Conservation (phyloP, 2,113 vertebrate genomes). For the Coreoperca whiteheadi region DNA sequence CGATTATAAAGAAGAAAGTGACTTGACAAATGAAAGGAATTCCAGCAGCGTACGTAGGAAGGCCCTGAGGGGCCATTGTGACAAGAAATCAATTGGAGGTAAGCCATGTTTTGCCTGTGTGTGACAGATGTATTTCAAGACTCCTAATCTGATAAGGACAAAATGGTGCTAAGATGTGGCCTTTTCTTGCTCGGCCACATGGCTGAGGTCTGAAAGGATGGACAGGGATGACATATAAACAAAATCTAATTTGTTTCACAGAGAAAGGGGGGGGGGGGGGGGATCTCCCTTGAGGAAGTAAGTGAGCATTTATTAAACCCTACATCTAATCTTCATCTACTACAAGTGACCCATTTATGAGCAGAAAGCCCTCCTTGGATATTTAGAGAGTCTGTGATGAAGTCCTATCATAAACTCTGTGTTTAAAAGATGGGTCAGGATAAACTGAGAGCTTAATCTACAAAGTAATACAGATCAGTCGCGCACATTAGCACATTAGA, state of each 20-base stretch:
- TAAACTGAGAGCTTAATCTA: constrained; percentile 77
- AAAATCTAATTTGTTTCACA: constrained; percentile 89
- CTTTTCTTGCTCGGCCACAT: constrained; percentile 78
- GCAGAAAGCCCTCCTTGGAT: constrained; percentile 63
- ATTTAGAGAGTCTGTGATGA: constrained; percentile 56
- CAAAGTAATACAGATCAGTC: constrained; percentile 70
- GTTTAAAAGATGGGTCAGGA: constrained; percentile 66
- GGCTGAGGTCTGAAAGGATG: constrained; percentile 47
- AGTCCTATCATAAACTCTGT: constrained; percentile 67
- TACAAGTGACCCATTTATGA: constrained; percentile 87
- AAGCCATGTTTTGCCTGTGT: constrained; percentile 73
- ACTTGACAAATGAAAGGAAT: constrained; percentile 84
- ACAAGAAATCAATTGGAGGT: constrained; percentile 75
- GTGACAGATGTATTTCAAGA: constrained; percentile 85
- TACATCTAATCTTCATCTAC: constrained; percentile 86
- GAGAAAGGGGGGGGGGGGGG: constrained; percentile 43
- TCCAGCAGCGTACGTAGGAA: constrained; percentile 61
- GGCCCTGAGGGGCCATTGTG: constrained; percentile 69
- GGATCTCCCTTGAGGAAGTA: constrained; percentile 82
- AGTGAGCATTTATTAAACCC: constrained; percentile 86
- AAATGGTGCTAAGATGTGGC: constrained; percentile 80
- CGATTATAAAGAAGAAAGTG: constrained; percentile 82
- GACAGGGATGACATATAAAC: constrained; percentile 75
- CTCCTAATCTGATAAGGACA: constrained; percentile 87
- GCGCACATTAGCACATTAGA: constrained; percentile 70